These are phyloP conservation scores for Echeneis naucrates DNA, from an alignment of 2,797 vertebrate species.

Conservation along the genomic window DNA sequence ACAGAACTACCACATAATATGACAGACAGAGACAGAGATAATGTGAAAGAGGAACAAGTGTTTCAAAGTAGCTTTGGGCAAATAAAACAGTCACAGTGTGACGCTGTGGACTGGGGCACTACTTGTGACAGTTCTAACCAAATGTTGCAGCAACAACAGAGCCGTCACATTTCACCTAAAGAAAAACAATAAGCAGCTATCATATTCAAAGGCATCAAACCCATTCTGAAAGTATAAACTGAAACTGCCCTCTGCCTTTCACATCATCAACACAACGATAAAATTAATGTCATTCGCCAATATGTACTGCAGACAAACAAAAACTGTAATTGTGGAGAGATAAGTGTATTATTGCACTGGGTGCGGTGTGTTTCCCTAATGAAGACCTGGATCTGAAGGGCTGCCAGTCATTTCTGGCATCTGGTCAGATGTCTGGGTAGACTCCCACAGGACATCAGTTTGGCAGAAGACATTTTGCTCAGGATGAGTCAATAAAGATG, in stretches of 20 bases:
- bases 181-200: not conserved
- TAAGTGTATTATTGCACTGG: conserved; percentile 5
- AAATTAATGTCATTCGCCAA: not conserved
- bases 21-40: not conserved
- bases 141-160: not conserved
- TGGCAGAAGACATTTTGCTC: conserved; percentile 32
- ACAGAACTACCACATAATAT: not conserved
- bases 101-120: not conserved
- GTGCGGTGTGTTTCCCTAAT: not conserved
- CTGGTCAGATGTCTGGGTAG: conserved; percentile 26
- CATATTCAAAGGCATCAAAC: not conserved
- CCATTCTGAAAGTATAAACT: no score
- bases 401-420: conserved; percentile 41
- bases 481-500: conserved; percentile 45
- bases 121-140: not conserved
- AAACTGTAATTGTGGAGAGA: conserved; percentile 7
- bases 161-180: no score
- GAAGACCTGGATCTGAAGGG: not conserved
- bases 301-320: not conserved
- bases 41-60: not conserved
- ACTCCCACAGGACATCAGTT: conserved; percentile 20
- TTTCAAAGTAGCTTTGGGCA: not conserved
- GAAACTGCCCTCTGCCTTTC: not conserved
- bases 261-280: not conserved
- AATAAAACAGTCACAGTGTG: not conserved